These are phyloP conservation scores for Hyla sarda DNA, from an alignment of 2,113 vertebrate genomes.

Conservation along the genomic window DNA sequence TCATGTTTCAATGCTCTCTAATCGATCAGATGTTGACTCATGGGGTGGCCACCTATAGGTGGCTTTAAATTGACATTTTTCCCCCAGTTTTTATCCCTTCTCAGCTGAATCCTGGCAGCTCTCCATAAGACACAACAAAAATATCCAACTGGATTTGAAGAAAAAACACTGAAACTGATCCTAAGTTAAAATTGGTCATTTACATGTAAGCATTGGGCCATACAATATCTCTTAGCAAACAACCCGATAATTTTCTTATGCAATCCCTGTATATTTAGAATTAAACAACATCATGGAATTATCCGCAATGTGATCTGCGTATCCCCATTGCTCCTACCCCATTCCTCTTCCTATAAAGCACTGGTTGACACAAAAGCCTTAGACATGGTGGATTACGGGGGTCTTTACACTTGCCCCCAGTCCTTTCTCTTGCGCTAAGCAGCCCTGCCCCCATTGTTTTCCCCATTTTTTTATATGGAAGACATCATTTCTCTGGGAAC, in stretches of 20 bases:
- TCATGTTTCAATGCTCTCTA: too few relatives aligned
- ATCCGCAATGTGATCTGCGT: not conserved
- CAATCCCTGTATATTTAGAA: not conserved
- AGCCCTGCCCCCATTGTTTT: slow-evolving; percentile 9
- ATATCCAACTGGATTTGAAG: too few relatives aligned
- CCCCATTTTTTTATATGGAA: not conserved
- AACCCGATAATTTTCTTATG: not conserved
- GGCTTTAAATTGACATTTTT: too few relatives aligned
- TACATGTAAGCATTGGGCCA: not conserved
- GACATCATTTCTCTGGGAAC: slow-evolving; percentile 11
- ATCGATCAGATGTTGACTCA: too few relatives aligned
- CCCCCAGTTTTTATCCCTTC: too few relatives aligned
- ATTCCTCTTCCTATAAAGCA: slow-evolving; percentile 16
- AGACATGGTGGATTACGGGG: slow-evolving; percentile 39
- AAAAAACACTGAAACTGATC: too few relatives aligned
- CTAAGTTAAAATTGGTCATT: not conserved
- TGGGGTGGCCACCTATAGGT: too few relatives aligned
- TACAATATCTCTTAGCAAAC: too few relatives aligned
- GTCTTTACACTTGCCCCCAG: slow-evolving; percentile 15
- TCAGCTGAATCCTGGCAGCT: too few relatives aligned
- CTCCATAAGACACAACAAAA: too few relatives aligned
- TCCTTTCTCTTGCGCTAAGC: not conserved
- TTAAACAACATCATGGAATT: too few relatives aligned
- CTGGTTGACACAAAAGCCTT: slow-evolving; percentile 9
- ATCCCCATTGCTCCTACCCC: not conserved